Conservation (phyloP, 2,797 vertebrate species). For the Sebastes elongatus region DNA sequence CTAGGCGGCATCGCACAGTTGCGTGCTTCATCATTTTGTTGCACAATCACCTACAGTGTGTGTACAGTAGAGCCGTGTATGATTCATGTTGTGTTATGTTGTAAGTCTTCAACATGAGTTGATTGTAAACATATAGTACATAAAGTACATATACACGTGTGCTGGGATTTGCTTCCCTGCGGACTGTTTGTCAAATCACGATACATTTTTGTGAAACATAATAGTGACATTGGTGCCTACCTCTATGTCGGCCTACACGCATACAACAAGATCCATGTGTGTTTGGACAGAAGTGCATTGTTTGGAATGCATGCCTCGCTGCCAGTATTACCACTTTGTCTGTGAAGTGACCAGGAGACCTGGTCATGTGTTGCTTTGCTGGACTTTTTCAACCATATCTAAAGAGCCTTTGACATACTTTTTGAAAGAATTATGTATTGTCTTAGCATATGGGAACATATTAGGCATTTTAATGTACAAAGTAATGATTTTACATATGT, state of each 20-base stretch:
- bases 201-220: neutral
- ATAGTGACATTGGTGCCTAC: neutral
- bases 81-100: slow-evolving; percentile 10
- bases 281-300: slow-evolving; percentile 22
- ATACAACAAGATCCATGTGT: slow-evolving; percentile 10
- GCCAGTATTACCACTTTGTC: slow-evolving; percentile 7
- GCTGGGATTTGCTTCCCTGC: neutral
- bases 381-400: neutral
- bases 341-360: neutral
- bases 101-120: neutral
- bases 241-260: neutral
- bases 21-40: slow-evolving; percentile 57
- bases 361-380: neutral
- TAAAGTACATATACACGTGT: neutral
- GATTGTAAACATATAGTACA: neutral
- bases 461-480: neutral
- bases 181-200: neutral
- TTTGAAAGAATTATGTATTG: neutral
- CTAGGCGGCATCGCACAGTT: slow-evolving; percentile 56
- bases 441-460: neutral
- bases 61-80: neutral
- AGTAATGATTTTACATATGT: neutral
- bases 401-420: neutral
- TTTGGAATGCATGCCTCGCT: neutral
- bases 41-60: slow-evolving; percentile 35